These are phyloP conservation scores for Sialis fuliginosa DNA, from an alignment of 2,888 invertebrate genomes.

Conservation along the genomic window DNA sequence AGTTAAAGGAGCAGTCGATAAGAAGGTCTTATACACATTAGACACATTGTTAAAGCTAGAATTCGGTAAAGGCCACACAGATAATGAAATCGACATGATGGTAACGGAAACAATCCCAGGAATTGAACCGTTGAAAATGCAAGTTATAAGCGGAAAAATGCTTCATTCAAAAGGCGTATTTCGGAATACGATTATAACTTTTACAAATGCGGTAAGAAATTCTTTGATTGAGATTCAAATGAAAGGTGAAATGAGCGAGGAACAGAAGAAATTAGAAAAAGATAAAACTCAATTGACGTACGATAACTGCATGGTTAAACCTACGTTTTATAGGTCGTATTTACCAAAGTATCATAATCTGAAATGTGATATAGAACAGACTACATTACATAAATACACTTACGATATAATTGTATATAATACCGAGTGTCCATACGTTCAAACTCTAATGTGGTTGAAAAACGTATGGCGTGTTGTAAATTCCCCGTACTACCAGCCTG, in stretches of 20 bases:
- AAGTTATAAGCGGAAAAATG: conserved; percentile 20
- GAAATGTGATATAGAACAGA: conserved; percentile 15
- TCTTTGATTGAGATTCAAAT: conserved; percentile 16
- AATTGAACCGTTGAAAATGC: conserved; percentile 20
- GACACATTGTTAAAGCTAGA: conserved; percentile 18
- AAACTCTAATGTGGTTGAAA: conserved; percentile 7
- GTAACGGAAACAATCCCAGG: conserved; percentile 18
- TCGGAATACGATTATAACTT: conserved; percentile 16
- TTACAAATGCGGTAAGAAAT: conserved; percentile 18
- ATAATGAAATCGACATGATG: conserved; percentile 16
- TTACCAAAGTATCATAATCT: conserved; percentile 11
- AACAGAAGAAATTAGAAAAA: conserved; percentile 15
- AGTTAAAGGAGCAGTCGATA: conserved; percentile 17
- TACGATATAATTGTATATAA: conserved; percentile 16
- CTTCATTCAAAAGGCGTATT: conserved; percentile 17
- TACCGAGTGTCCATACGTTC: conserved; percentile 14
- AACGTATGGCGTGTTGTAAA: conserved; percentile 9
- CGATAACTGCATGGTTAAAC: conserved; percentile 13
- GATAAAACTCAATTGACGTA: conserved; percentile 12
- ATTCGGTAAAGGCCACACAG: conserved; percentile 16
- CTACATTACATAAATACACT: conserved; percentile 20
- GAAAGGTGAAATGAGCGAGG: conserved; percentile 19
- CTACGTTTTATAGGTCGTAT: conserved; percentile 13
- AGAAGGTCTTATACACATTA: conserved; percentile 18
- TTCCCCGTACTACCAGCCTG: conserved; percentile 9